Percentiles rank a stretch among this genome's conserved stretches.
Evolutionary conservation across 2,797 vertebrate genomes (phyloP).

Genomic region (Garrulus glandarius): DNA sequence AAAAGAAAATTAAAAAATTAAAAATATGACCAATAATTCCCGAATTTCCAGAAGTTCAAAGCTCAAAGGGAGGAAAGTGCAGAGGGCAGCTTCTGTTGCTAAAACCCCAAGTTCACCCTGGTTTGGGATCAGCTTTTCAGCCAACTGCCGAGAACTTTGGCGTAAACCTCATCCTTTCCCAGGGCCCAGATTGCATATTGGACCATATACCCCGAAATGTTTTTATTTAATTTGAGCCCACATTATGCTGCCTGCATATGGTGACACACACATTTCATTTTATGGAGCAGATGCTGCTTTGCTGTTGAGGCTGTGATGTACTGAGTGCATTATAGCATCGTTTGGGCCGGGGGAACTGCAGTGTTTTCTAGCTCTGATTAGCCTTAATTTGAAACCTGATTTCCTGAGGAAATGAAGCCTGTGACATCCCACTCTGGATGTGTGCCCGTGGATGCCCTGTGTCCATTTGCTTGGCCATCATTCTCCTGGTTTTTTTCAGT

Average conservation of each 20-base stretch:
- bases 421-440: not conserved
- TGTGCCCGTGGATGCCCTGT: not conserved
- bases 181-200: constrained; percentile 38
- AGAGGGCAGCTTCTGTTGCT: not conserved
- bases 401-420: constrained; percentile 45
- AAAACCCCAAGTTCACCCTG: not conserved
- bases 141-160: not conserved
- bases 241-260: constrained; percentile 57
- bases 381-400: constrained; percentile 22
- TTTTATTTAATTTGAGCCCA: constrained; percentile 49
- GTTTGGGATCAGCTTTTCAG: not conserved
- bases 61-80: not conserved
- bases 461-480: not conserved
- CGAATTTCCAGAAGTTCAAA: not conserved
- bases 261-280: constrained; percentile 39
- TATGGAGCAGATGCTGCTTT: constrained; percentile 63
- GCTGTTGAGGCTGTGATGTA: constrained; percentile 18
- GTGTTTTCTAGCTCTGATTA: constrained; percentile 3
- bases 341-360: not conserved
- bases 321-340: not conserved
- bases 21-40: not conserved
- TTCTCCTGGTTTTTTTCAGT: not conserved
- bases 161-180: constrained; percentile 6
- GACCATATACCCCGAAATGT: constrained; percentile 30
- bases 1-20: fast-evolving